Base-by-base conservation (phyloP, 2,888 invertebrate species). In the Argyra leucocephala region DNA sequence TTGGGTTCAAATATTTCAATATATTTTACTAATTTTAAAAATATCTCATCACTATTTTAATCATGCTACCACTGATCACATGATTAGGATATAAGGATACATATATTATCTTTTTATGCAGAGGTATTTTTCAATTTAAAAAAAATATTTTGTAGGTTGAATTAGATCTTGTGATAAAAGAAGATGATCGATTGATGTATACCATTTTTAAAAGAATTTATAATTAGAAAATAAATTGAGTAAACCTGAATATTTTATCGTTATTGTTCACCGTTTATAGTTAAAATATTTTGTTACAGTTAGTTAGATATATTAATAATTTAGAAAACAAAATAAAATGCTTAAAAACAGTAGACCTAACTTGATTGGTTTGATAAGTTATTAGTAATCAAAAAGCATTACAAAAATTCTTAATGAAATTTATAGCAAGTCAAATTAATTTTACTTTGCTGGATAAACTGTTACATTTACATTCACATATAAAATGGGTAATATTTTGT, bases 401-500 rank as follows among this genome's bases (percentile, higher is more conserved):
- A 48, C 48, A 48, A 48, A 48, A 48, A 48, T 48, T 48, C 48
- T 15, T 48, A 48, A 48, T 48, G 48, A 48, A 48, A 5, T 48
- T 48, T 48, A 15, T 48, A 48, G 18, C 48, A 48, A 48, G 18
- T 48, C 48, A 48, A 48, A 48, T 48, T 48, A 48, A 48, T 48
- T 48, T 48, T 5, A 12, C 48, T 48, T 18, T 48, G 48, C n/a
- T 48, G 48, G 48, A 48, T 48, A 15, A 5, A 18, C 48, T n/a
- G 31, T 10, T 12, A 31, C 31, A 7, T 12, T 10, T 31, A 31
- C 31, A 31, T 4, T 67, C 69, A 69, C 67, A 67, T 67, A 66
- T 66, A 77, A 79, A 75, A 93, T 93, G 93, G n/a, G n/a, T n/a
- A n/a, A n/a, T n/a, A n/a, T n/a, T n/a, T n/a, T n/a, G n/a, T n/a